phyloP scores from a whole-genome alignment of 2,888 invertebrate genomes.

The Bembecia ichneumoniformis region DNA sequence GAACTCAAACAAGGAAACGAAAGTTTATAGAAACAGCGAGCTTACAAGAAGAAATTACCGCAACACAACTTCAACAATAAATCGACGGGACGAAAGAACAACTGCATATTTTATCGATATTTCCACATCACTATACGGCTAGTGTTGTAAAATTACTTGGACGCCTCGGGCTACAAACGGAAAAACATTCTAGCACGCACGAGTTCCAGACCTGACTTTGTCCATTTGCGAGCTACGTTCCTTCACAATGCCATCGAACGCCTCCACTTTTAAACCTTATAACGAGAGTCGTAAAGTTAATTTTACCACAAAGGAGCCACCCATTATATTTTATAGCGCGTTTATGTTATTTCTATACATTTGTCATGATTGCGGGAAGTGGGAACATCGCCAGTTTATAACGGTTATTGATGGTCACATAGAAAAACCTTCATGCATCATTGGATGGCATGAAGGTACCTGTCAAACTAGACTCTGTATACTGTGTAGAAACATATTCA shows the following conservation, averaged over 20 bases:
- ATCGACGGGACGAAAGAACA: conserved; percentile 14
- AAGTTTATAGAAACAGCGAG: background rate
- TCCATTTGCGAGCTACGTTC: conserved; percentile 16
- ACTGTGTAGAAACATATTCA: no score
- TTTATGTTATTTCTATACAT: background rate
- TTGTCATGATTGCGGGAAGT: conserved; percentile 13
- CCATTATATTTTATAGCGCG: background rate
- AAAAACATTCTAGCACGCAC: conserved; percentile 20
- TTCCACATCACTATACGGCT: conserved; percentile 25
- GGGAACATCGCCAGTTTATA: conserved; percentile 13
- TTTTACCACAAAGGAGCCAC: no score
- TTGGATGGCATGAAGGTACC: background rate
- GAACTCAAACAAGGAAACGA: no score
- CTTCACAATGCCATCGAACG: conserved; percentile 14
- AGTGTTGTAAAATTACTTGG: background rate
- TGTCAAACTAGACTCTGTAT: no score
- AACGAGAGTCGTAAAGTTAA: no score
- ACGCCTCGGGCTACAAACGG: background rate
- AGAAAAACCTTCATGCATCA: background rate
- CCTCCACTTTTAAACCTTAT: no score
- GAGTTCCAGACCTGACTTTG: conserved; percentile 20
- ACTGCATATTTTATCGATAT: conserved; percentile 25
- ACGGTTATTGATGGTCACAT: conserved; percentile 17
- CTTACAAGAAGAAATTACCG: conserved; percentile 7
- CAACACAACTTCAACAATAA: conserved; percentile 19